Percentiles rank a stretch among this genome's conserved stretches.
These are phyloP conservation scores for Cyanoramphus novaezelandiae DNA, from an alignment of 2,113 vertebrate species.

Conservation along the genomic window DNA sequence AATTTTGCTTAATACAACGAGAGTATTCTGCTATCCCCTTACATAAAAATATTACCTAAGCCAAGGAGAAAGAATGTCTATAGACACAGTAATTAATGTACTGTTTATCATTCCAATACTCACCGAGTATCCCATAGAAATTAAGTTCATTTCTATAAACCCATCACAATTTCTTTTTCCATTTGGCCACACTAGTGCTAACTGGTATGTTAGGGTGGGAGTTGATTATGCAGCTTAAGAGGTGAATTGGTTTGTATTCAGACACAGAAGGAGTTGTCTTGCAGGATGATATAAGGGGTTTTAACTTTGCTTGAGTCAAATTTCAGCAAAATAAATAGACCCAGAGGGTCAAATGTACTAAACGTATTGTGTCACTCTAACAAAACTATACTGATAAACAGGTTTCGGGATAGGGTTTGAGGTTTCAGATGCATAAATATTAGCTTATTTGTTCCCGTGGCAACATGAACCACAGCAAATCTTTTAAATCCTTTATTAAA, in stretches of 20 bases:
- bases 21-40: not conserved
- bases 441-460: not conserved
- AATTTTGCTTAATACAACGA: not conserved
- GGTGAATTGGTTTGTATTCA: not conserved
- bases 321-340: constrained; percentile 12
- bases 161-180: not conserved
- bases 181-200: not conserved
- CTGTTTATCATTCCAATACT: not conserved
- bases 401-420: not conserved
- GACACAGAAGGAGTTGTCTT: constrained; percentile 15
- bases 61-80: not conserved
- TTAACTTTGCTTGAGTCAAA: constrained; percentile 36
- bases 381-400: not conserved
- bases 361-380: not conserved
- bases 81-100: not conserved
- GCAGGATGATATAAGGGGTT: not conserved
- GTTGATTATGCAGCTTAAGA: not conserved
- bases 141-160: not conserved
- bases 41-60: not conserved
- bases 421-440: not conserved
- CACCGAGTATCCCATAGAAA: not conserved
- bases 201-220: not conserved
- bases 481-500: not conserved
- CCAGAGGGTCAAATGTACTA: not conserved
- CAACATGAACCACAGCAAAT: not conserved